phyloP scores from a whole-genome alignment of 2,113 vertebrate genomes.

The Chelonoidis abingdonii region DNA sequence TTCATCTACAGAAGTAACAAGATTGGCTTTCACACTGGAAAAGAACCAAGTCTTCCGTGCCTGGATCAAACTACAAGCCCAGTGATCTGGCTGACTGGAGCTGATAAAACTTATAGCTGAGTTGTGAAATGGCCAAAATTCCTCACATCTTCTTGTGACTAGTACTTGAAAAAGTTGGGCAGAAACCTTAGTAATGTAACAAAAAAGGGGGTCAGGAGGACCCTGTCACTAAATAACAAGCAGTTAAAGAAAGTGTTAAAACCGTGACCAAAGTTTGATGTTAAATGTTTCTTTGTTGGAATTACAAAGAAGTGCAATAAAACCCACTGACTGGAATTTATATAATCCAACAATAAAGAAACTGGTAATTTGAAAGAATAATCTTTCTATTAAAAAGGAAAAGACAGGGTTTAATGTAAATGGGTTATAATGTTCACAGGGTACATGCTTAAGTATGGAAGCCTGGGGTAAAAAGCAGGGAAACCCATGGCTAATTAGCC shows the following conservation, averaged over 20 bases:
- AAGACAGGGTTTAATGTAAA: fast-evolving
- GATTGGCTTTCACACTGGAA: background rate
- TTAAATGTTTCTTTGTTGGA: background rate
- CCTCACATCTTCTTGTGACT: background rate
- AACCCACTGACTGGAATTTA: conserved; percentile 1
- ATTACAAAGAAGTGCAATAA: conserved; percentile 1
- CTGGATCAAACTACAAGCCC: background rate
- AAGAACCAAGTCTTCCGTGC: background rate
- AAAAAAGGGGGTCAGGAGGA: background rate
- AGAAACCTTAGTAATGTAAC: background rate
- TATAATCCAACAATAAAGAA: background rate
- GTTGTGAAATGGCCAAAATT: background rate
- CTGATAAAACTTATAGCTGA: background rate
- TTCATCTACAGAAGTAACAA: background rate
- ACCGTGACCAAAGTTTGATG: background rate
- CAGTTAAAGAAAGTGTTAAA: conserved; percentile 4
- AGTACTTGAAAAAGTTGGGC: background rate
- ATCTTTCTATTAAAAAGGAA: background rate
- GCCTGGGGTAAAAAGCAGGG: background rate
- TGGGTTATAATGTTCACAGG: background rate
- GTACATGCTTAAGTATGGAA: background rate
- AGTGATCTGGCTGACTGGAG: background rate
- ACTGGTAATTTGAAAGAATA: background rate
- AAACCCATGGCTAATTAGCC: background rate
- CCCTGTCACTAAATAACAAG: background rate